Evolutionary conservation across 2,797 vertebrate species (phyloP), one percentile per base, ranked within the genome.

Genomic region (Lithobates pipiens): DNA sequence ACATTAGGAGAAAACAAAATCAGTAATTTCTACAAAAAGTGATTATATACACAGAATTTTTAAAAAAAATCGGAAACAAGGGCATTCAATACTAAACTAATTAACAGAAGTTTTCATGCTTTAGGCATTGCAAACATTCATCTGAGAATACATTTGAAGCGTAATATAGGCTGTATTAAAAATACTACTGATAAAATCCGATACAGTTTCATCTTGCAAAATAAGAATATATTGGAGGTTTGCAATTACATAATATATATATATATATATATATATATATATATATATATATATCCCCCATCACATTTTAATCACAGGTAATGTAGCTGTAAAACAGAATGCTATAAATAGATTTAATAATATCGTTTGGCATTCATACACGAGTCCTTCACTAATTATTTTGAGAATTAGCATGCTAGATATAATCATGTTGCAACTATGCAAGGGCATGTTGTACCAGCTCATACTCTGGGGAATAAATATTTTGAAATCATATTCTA

Each of bases 391-490:
- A 72, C 46, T 72, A 81, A 81, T 81, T 81, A 81, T 81, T 81
- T 71, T 0, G 69, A 61, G 68, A 81, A 81, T 81, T 81, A 72
- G 79, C 69, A 81, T 81, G 69, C 79, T 39, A 61, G 79, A 72
- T 72, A 81, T 72, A 72, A 81, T 81, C 46, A 34, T 72, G 79
- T 81, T 81, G 72, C 46, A 72, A 69, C 79, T 61, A 81, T 81
- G 79, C 79, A 72, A 81, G 79, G 79, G 69, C 79, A 81, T 81
- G 79, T 72, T 81, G 69, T 81, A 61, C 69, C 39, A 72, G 79
- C 79, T 81, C 8, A 18, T 16, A 69, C 69, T 72, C 79, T 25
- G 46, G 79, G 79, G 79, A 81, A 81, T 81, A 29, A 71, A 61
- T 81, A 72, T 81, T 69, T 72, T 81, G 23, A 81, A 70, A 81